A percentile compares a stretch with the other conserved stretches of the same genome.
Conservation (phyloP, 2,113 vertebrate genomes). For the Odocoileus virginianus region DNA sequence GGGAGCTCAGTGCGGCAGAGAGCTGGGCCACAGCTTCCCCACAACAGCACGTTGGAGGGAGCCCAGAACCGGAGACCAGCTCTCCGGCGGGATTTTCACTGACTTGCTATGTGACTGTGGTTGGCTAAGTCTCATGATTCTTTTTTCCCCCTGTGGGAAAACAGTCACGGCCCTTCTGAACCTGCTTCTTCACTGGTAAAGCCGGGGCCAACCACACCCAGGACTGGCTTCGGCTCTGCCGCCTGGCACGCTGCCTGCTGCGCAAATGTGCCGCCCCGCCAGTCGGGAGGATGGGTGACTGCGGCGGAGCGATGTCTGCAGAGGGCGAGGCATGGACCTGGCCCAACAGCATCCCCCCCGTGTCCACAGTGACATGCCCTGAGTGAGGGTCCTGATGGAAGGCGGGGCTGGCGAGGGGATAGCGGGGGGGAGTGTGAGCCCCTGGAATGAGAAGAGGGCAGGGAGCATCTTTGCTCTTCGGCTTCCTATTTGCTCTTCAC, state of each 20-base stretch:
- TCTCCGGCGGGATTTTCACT: not conserved
- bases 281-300: not conserved
- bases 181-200: not conserved
- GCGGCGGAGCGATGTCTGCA: not conserved
- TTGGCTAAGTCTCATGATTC: not conserved
- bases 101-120: not conserved
- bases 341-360: accelerated
- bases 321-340: not conserved
- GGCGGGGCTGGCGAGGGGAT: not conserved
- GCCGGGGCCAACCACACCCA: not conserved
- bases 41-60: not conserved
- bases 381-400: not conserved
- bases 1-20: not conserved
- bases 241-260: not conserved
- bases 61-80: not conserved
- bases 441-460: not conserved
- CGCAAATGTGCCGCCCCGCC: not conserved
- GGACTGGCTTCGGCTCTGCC: not conserved
- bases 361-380: not conserved
- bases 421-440: not conserved
- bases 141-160: not conserved
- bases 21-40: not conserved
- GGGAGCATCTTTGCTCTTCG: not conserved
- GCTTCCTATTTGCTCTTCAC: not conserved
- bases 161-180: not conserved